These are phyloP conservation scores for Pipistrellus kuhlii DNA, from an alignment of 2,797 vertebrate genomes.

Conservation along the genomic window DNA sequence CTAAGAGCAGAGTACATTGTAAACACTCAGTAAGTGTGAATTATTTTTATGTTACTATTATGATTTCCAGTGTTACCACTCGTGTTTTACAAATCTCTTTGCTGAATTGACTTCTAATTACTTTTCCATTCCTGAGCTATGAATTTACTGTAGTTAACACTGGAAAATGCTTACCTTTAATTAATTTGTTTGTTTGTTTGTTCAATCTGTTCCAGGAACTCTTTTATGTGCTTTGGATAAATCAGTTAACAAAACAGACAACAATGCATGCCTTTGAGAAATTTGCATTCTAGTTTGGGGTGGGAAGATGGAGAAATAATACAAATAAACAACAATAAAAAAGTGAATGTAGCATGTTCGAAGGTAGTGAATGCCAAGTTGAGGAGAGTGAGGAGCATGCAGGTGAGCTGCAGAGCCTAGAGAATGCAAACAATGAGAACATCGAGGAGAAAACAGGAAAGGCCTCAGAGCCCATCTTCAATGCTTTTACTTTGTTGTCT, in stretches of 20 bases:
- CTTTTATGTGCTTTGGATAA: neutral
- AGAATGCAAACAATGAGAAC: neutral
- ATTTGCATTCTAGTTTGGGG: neutral
- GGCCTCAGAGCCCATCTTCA: neutral
- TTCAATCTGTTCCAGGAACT: neutral
- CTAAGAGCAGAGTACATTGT: neutral
- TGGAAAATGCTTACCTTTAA: neutral
- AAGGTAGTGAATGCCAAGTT: neutral
- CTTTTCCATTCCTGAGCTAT: neutral
- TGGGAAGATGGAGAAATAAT: neutral
- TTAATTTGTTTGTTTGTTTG: neutral
- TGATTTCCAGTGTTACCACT: neutral
- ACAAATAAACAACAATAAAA: neutral
- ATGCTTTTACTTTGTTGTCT: neutral
- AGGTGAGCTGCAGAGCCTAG: neutral
- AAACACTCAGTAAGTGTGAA: neutral
- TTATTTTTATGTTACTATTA: neutral
- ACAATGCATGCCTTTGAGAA: neutral
- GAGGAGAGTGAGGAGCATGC: neutral
- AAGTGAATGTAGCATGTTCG: neutral
- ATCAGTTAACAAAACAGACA: neutral
- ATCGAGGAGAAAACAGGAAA: neutral
- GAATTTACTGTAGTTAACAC: neutral
- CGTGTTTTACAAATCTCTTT: conserved; percentile 5
- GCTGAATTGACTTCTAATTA: conserved; percentile 10